Percentiles rank a stretch among this genome's conserved stretches.
Evolutionary conservation across 1,140 invertebrate genomes (phyloP).

Genomic region (Eulimnadia texana): DNA sequence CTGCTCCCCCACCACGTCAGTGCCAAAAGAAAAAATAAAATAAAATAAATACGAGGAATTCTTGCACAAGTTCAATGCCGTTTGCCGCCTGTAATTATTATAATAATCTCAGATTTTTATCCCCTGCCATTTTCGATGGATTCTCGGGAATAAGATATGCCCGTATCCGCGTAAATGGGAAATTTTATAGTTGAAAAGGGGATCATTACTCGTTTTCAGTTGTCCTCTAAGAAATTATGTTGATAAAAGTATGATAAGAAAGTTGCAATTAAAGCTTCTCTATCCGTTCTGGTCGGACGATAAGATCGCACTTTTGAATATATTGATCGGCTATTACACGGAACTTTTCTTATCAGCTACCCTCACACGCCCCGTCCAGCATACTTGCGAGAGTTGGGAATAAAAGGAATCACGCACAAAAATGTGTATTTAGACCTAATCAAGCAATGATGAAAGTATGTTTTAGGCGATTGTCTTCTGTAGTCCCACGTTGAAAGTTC

Average conservation of each 20-base stretch:
- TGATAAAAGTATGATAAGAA: not conserved
- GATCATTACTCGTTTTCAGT: not conserved
- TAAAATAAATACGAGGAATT: not conserved
- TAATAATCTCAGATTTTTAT: not conserved
- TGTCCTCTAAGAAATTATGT: no score
- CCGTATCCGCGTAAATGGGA: not conserved
- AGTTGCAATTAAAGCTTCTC: not conserved
- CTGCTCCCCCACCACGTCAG: no score
- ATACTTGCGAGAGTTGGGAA: no score
- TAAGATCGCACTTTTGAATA: not conserved
- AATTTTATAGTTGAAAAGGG: not conserved
- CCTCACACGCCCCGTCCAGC: no score
- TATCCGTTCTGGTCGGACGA: not conserved
- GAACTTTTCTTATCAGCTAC: no score
- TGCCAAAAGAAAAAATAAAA: not conserved
- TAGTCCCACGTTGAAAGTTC: not conserved
- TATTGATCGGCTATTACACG: not conserved
- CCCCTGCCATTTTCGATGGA: not conserved
- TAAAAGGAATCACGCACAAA: not conserved
- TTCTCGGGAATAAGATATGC: not conserved
- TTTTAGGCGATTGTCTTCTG: not conserved
- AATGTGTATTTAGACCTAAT: not conserved
- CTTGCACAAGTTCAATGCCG: not conserved
- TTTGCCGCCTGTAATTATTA: not conserved
- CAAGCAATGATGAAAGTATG: not conserved